These are phyloP conservation scores for Daphoenositta chrysoptera DNA, from an alignment of 2,113 vertebrate genomes.

Conservation along the genomic window DNA sequence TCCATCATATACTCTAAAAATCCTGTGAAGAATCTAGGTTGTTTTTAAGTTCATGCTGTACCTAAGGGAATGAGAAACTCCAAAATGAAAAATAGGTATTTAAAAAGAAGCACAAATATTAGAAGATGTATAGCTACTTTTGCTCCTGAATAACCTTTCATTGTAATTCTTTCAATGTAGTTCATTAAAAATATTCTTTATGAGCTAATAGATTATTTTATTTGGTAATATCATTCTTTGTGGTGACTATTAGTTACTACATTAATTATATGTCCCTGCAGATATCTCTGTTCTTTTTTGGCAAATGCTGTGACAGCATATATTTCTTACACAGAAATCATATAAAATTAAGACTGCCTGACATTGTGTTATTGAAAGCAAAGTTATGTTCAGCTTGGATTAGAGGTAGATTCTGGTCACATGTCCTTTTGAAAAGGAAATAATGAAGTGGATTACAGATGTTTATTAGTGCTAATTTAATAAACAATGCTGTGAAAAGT, in stretches of 20 bases:
- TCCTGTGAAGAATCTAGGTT: conserved; percentile 78
- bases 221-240: neutral
- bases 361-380: neutral
- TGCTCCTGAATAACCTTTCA: neutral
- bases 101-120: conserved; percentile 61
- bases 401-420: neutral
- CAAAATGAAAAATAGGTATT: conserved; percentile 77
- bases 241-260: neutral
- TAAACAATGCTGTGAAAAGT: neutral
- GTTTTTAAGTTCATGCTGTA: conserved; percentile 75
- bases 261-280: neutral
- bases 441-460: neutral
- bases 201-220: neutral
- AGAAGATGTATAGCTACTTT: conserved; percentile 59
- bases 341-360: neutral
- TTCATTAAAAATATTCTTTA: neutral
- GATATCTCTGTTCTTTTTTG: neutral
- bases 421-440: neutral
- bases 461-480: neutral
- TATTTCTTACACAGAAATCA: neutral
- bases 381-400: neutral
- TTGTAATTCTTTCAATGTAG: conserved; percentile 36
- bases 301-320: neutral
- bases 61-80: conserved; percentile 76
- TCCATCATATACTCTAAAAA: conserved; percentile 78